Conservation (phyloP, 2,888 invertebrate species). For the Dichetophora obliterata region DNA sequence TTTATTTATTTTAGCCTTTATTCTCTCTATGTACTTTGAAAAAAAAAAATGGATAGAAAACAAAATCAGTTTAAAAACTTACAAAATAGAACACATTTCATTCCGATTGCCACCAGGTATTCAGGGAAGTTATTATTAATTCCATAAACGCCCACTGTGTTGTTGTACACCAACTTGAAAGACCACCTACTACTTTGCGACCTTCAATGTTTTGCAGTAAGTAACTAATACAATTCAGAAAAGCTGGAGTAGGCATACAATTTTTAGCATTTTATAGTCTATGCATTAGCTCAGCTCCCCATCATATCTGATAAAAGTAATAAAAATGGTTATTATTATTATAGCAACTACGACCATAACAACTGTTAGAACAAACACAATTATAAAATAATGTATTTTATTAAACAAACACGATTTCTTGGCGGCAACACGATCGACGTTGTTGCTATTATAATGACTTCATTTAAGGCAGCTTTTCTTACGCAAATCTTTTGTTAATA, state of each 20-base stretch:
- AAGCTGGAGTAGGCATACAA: too few species aligned
- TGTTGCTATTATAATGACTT: not conserved
- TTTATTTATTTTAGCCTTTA: too few species aligned
- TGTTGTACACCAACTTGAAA: not conserved
- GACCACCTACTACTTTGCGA: not conserved
- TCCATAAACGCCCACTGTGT: not conserved
- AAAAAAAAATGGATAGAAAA: too few species aligned
- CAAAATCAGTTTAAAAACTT: too few species aligned
- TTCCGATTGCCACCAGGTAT: too few species aligned
- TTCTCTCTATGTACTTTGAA: too few species aligned
- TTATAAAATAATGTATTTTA: not conserved
- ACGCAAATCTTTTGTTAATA: not conserved
- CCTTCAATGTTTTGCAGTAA: not conserved
- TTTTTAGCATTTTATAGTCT: not conserved
- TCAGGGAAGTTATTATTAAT: not conserved
- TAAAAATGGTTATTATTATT: not conserved
- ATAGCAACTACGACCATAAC: not conserved
- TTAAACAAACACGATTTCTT: not conserved
- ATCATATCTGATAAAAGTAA: not conserved
- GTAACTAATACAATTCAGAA: too few species aligned
- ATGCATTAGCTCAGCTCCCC: not conserved
- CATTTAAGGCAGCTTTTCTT: not conserved
- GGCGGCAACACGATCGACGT: not conserved
- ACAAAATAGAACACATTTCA: too few species aligned
- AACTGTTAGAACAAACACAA: not conserved